phyloP scores from a whole-genome alignment of 2,113 vertebrate species.

The Rhadina sibilatrix region DNA sequence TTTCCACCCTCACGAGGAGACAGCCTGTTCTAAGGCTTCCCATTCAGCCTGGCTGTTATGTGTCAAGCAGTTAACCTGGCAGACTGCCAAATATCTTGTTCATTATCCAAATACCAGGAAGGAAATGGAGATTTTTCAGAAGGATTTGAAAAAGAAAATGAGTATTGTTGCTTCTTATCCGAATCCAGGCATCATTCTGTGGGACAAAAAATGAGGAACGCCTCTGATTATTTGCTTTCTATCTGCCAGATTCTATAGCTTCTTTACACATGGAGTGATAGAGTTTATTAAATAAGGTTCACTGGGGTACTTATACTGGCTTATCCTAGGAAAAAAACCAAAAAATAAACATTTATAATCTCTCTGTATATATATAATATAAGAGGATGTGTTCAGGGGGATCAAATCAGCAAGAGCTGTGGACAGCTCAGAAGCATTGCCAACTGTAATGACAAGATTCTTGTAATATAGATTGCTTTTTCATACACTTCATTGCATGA shows the following conservation, averaged over 20 bases:
- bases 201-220: background rate
- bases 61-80: background rate
- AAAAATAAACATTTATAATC: background rate
- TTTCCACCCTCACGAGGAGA: background rate
- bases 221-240: background rate
- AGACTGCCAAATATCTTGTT: background rate
- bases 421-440: background rate
- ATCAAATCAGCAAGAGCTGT: background rate
- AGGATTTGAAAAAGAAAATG: constrained; percentile 14
- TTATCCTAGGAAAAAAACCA: background rate
- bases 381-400: background rate
- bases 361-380: background rate
- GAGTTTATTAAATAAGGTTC: background rate
- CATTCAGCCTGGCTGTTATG: background rate
- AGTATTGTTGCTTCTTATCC: background rate
- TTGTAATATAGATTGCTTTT: background rate
- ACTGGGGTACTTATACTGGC: background rate
- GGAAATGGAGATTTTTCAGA: constrained; percentile 34
- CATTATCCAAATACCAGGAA: constrained; percentile 32
- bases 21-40: background rate
- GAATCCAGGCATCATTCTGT: background rate
- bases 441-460: background rate
- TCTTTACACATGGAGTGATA: background rate
- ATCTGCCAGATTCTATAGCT: background rate
- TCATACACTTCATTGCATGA: background rate